Evolutionary conservation across 2,888 invertebrate genomes (phyloP).

Genomic region (Agonopterix alstromeriana): DNA sequence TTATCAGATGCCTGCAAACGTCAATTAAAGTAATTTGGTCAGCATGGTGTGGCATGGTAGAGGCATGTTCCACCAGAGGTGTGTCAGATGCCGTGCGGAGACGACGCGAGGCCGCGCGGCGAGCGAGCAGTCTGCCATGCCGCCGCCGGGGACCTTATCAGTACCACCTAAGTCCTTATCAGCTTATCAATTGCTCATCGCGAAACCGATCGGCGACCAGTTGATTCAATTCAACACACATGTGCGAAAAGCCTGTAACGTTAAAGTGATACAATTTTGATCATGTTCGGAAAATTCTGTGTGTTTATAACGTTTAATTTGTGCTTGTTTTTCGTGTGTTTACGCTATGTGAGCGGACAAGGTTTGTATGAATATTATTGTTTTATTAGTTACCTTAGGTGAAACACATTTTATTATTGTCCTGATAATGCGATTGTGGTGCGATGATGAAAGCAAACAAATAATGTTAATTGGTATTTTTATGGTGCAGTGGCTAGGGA

Average conservation of each 20-base stretch:
- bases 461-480: too few relatives aligned
- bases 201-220: conserved; percentile 52
- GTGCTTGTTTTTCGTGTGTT: conserved; percentile 36
- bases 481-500: too few relatives aligned
- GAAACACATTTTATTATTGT: conserved; percentile 5
- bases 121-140: conserved; percentile 2
- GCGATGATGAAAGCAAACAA: background rate
- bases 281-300: conserved; percentile 40
- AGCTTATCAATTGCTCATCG: conserved; percentile 66
- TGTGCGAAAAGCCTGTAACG: conserved; percentile 18
- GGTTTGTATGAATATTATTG: conserved; percentile 35
- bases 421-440: conserved; percentile 3
- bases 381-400: too few relatives aligned
- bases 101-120: conserved; percentile 5
- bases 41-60: too few relatives aligned
- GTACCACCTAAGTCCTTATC: conserved; percentile 28
- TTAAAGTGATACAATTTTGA: conserved; percentile 44
- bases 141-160: background rate
- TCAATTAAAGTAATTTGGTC: conserved; percentile 14
- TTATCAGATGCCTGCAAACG: conserved; percentile 14
- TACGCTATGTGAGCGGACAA: conserved; percentile 48
- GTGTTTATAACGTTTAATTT: conserved; percentile 32
- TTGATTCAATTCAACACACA: conserved; percentile 23
- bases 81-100: conserved; percentile 3
- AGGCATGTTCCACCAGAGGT: background rate